phyloP scores from a whole-genome alignment of 1,140 invertebrate genomes.

The Drosophila ironensis region DNA sequence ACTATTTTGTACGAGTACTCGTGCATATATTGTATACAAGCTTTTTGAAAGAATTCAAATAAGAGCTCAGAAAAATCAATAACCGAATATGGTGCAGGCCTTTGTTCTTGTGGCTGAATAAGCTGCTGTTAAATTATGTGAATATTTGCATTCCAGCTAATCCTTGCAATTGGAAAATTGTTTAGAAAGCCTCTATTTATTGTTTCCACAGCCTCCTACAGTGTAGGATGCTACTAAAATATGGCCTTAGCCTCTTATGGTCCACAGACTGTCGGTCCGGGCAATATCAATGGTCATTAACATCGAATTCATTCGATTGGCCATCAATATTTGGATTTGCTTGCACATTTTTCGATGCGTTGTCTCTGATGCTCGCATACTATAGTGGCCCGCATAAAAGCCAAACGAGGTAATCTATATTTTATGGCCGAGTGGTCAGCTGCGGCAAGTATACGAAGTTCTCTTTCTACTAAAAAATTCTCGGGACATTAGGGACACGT shows the following conservation, averaged over 20 bases:
- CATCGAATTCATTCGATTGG: slow-evolving; percentile 20
- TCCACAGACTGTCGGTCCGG: neutral
- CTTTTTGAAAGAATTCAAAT: neutral
- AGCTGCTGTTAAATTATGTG: neutral
- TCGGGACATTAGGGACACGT: slow-evolving; percentile 25
- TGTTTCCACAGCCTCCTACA: neutral
- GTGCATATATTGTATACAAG: neutral
- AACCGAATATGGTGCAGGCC: neutral
- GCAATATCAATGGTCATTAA: slow-evolving; percentile 33
- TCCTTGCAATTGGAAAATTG: neutral
- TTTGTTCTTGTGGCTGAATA: neutral
- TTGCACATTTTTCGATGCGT: slow-evolving; percentile 29
- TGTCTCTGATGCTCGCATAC: neutral
- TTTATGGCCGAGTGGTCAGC: slow-evolving; percentile 33
- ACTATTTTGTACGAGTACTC: neutral
- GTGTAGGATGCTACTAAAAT: neutral
- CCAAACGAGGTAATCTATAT: slow-evolving; percentile 17
- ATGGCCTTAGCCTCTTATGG: neutral
- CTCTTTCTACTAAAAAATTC: neutral
- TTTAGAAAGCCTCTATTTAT: slow-evolving; percentile 1
- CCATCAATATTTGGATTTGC: slow-evolving; percentile 50
- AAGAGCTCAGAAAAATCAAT: slow-evolving; percentile 1
- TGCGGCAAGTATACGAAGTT: slow-evolving; percentile 39
- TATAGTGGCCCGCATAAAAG: slow-evolving; percentile 13
- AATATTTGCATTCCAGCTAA: neutral